A percentile compares a stretch with the other conserved stretches of the same genome.
Evolutionary conservation across 2,888 invertebrate species (phyloP).

Genomic region (Parnassius orleans): DNA sequence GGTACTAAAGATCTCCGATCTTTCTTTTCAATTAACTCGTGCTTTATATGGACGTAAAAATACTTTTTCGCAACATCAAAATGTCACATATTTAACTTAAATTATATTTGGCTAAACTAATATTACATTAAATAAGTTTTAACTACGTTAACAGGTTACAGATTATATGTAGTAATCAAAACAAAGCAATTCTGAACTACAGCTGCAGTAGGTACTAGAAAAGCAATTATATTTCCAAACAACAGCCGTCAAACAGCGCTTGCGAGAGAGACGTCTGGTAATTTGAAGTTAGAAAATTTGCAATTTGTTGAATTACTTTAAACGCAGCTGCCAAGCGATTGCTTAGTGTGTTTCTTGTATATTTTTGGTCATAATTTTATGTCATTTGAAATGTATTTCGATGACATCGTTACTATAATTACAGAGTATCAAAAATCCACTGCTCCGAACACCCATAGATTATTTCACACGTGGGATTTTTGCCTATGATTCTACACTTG

Average conservation of each 20-base stretch:
- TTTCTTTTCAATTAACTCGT: too few species aligned
- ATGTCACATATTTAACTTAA: too few species aligned
- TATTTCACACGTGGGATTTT: background rate
- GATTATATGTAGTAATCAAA: constrained; percentile 13
- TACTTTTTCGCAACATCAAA: too few species aligned
- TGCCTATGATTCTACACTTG: too few species aligned
- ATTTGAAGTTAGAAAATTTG: constrained; percentile 26
- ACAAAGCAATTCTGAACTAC: constrained; percentile 18
- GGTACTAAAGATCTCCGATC: too few species aligned
- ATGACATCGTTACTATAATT: background rate
- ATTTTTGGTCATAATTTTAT: background rate
- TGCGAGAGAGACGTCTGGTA: constrained; percentile 21
- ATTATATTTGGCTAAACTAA: too few species aligned
- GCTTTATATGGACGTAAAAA: too few species aligned
- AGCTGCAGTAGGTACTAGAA: constrained; percentile 20
- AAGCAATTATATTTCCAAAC: constrained; percentile 27
- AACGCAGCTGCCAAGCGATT: background rate
- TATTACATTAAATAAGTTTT: too few species aligned
- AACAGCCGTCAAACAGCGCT: constrained; percentile 19
- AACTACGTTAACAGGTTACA: too few species aligned
- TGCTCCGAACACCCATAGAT: background rate
- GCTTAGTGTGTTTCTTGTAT: background rate
- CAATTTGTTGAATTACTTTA: constrained; percentile 22
- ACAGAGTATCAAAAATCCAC: background rate
- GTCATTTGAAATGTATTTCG: background rate